phyloP scores from a whole-genome alignment of 1,140 invertebrate genomes.

The Lucilia sericata region DNA sequence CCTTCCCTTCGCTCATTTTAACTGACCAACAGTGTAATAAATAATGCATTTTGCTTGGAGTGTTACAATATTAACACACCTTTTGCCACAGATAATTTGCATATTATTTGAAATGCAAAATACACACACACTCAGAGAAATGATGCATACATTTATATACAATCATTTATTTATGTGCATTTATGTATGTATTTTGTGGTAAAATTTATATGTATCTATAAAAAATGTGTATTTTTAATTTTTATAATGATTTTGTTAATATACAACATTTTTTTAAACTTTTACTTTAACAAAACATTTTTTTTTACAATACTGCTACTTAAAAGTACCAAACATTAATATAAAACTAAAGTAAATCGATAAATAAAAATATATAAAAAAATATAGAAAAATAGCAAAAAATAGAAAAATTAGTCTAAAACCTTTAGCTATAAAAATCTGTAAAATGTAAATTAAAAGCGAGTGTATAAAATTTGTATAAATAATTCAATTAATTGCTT shows the following conservation, averaged over 20 bases:
- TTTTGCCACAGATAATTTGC: conserved; percentile 2
- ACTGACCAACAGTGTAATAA: conserved; percentile 10
- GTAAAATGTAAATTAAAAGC: conserved; percentile 4
- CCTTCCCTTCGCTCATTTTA: not conserved
- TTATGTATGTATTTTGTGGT: not conserved
- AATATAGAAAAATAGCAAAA: too few relatives aligned
- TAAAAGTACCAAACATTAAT: conserved; percentile 5
- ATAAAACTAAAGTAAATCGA: not conserved
- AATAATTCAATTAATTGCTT: conserved; percentile 22
- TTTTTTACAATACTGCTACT: not conserved
- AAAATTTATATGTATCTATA: not conserved
- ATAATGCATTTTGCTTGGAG: conserved; percentile 13
- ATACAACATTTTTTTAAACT: not conserved
- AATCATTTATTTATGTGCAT: not conserved
- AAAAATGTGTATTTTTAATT: not conserved
- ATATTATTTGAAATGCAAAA: conserved; percentile 1
- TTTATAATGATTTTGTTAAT: too few relatives aligned
- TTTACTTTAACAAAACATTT: not conserved
- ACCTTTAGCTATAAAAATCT: not conserved
- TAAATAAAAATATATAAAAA: not conserved
- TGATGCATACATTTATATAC: too few relatives aligned
- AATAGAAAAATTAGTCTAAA: not conserved
- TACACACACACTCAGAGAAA: not conserved
- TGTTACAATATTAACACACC: conserved; percentile 22
- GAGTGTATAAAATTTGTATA: conserved; percentile 6